Evolutionary conservation across 35 echinoderm and acorn worm genomes (phyloP), one percentile per base, ranked within the genome.

Genomic region (Stichopus chloronotus): DNA sequence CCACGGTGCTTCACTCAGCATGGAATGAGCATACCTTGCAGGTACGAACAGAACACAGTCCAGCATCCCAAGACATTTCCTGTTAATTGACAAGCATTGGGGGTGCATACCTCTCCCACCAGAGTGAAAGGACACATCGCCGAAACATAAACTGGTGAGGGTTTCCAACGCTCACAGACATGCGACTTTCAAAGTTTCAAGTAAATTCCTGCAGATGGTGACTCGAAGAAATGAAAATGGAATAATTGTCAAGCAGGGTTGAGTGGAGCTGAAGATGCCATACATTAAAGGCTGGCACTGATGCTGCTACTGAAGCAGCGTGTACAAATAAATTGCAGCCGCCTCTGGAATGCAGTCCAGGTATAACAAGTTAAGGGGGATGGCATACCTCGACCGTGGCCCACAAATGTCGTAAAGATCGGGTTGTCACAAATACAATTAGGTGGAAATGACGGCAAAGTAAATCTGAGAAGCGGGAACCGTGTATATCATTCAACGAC

Each of bases 381-480:
- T 65, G 76, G 20, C 76, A 83, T 83, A 83, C 80, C 80, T 83
- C 55, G 55, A 19, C 7, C 13, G 8, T n/a, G 52, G 53, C 55
- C 80, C 80, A 83, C 80, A 55, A 56, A 83, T 43, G 25, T 83
- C 80, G 80, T 83, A 83, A 83, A 83, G 52, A 52, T 17, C 80
- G 11, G 52, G 80, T 83, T 56, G 80, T 83, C 52, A 17, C 4
- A 43, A 56, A 83, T 56, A 83, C 80, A 83, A 83, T 83, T 83
- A 52, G 80, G 22, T 19, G 52, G 13, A 83, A 83, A 83, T 20
- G 16, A 83, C n/a, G 80, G 43, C 8, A 14, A 4, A 3, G 52
- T 55, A 20, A 56, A 83, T 55, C 80, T 6, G 11, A 4, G 16
- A 6, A 83, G 14, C 53, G 61, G 61, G 19, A 11, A 65, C 19